Percentiles rank a stretch among this genome's conserved stretches.
phyloP scores from a whole-genome alignment of 2,113 vertebrate genomes.

The Corythornis vintsioides region DNA sequence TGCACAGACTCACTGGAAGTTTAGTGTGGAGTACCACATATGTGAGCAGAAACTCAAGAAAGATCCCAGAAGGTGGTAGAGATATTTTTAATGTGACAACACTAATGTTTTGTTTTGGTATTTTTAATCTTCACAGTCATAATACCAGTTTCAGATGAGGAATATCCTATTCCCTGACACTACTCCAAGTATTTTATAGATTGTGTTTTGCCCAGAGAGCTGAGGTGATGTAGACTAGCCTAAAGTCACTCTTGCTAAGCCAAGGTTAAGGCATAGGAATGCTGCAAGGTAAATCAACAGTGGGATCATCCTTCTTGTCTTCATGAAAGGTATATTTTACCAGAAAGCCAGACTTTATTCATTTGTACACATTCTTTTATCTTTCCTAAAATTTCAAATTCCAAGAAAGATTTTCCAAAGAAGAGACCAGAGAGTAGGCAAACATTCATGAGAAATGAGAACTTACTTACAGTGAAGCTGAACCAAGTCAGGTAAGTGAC shows the following conservation, averaged over 20 bases:
- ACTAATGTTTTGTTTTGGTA: neutral
- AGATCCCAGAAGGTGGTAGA: neutral
- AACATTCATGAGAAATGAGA: neutral
- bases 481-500: conserved; percentile 64
- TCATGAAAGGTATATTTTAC: neutral
- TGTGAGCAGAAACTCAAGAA: neutral
- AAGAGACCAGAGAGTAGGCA: neutral
- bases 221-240: neutral
- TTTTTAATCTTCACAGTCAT: neutral
- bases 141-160: neutral
- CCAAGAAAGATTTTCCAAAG: neutral
- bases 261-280: neutral
- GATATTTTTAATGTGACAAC: neutral
- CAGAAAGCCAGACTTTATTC: neutral
- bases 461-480: conserved; percentile 56
- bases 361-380: neutral
- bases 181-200: neutral
- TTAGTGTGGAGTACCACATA: neutral
- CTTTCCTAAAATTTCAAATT: neutral
- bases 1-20: neutral
- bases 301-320: neutral
- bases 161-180: neutral
- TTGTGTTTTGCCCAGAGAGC: neutral
- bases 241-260: neutral
- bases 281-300: neutral